phyloP scores from a whole-genome alignment of 2,888 invertebrate genomes.

The Pocota personata region DNA sequence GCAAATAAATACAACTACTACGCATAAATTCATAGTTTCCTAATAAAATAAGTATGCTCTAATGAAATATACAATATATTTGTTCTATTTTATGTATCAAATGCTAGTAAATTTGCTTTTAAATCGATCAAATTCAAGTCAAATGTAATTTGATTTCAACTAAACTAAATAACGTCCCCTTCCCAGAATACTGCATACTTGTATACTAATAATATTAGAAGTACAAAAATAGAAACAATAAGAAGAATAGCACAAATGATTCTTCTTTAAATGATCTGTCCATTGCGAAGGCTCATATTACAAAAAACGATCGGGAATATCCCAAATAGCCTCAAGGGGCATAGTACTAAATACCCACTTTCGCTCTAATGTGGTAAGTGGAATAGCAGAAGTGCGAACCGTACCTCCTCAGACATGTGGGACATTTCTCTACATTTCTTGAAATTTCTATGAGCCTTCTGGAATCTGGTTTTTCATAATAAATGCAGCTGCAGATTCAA shows the following conservation, averaged over 20 bases:
- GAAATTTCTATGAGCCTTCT: conserved; percentile 51
- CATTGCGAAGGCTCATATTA: background rate
- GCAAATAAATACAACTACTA: too few species aligned
- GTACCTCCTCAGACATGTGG: conserved; percentile 33
- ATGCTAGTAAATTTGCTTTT: too few species aligned
- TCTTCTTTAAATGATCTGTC: background rate
- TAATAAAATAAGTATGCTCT: too few species aligned
- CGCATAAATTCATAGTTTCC: too few species aligned
- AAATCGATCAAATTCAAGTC: too few species aligned
- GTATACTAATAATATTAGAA: too few species aligned
- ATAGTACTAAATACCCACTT: conserved; percentile 26
- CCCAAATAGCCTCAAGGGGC: background rate
- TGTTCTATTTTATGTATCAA: too few species aligned
- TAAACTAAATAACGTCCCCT: too few species aligned
- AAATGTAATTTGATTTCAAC: too few species aligned
- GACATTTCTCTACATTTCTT: conserved; percentile 26
- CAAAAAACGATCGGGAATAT: background rate
- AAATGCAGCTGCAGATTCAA: conserved; percentile 52
- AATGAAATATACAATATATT: too few species aligned
- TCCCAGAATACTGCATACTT: too few species aligned
- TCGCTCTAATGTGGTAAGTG: conserved; percentile 36
- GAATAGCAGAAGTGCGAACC: conserved; percentile 39
- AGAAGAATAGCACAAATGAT: background rate
- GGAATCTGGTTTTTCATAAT: conserved; percentile 63
- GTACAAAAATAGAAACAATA: background rate